Evolutionary conservation across 2,888 invertebrate genomes (phyloP).

Genomic region (Cistogaster globosa): DNA sequence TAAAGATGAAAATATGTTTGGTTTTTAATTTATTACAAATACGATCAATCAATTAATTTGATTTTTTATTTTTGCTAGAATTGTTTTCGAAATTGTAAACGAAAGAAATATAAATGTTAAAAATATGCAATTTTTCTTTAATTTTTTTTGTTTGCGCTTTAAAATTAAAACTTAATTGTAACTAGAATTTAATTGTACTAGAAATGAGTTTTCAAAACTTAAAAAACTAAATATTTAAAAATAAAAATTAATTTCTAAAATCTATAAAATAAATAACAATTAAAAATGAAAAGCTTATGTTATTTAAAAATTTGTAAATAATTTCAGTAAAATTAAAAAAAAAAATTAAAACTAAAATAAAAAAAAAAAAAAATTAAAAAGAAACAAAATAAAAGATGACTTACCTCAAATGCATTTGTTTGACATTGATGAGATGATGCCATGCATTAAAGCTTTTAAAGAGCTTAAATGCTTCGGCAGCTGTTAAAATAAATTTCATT

Average conservation of each 20-base stretch:
- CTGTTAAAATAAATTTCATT: neutral
- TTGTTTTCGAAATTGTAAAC: slow-evolving; percentile 38
- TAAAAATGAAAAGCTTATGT: slow-evolving; percentile 51
- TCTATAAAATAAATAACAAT: neutral
- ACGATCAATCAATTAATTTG: slow-evolving; percentile 69
- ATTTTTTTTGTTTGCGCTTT: slow-evolving; percentile 63
- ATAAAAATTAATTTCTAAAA: neutral
- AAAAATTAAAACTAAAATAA: slow-evolving; percentile 7
- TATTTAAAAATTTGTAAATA: slow-evolving; percentile 28
- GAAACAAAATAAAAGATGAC: slow-evolving; percentile 23
- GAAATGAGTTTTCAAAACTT: slow-evolving; percentile 40
- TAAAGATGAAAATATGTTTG: slow-evolving; percentile 20
- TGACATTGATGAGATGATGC: slow-evolving; percentile 46
- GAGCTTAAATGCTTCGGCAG: slow-evolving; percentile 18
- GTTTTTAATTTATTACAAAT: slow-evolving; percentile 40
- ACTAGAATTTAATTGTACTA: slow-evolving; percentile 56
- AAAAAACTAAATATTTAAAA: slow-evolving; percentile 19
- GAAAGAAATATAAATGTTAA: slow-evolving; percentile 60
- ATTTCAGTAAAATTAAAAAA: neutral
- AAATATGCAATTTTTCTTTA: slow-evolving; percentile 73
- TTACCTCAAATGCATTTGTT: slow-evolving; percentile 55
- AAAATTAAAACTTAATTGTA: slow-evolving; percentile 65
- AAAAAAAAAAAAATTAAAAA: slow-evolving; percentile 2
- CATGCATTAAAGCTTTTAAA: slow-evolving; percentile 36
- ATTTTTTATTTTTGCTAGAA: slow-evolving; percentile 50